These are phyloP conservation scores for Hybognathus amarus DNA, from an alignment of 2,797 vertebrate species.

Conservation along the genomic window DNA sequence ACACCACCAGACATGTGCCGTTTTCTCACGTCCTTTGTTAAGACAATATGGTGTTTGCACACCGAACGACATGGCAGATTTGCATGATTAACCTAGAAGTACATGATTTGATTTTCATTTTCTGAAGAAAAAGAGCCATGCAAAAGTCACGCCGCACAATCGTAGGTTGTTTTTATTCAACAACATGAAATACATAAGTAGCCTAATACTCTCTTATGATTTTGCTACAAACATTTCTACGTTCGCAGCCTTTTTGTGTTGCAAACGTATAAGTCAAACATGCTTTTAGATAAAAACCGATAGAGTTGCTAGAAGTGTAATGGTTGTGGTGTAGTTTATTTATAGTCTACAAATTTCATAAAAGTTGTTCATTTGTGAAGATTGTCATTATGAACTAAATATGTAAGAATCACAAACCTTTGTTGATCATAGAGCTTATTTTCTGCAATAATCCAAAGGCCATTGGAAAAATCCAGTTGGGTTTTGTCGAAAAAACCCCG, in stretches of 20 bases:
- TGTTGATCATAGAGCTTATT: not conserved
- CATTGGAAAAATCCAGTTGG: not conserved
- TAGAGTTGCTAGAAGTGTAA: too few species aligned
- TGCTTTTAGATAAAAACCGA: not conserved
- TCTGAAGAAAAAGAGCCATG: not conserved
- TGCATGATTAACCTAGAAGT: not conserved
- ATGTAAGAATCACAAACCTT: too few species aligned
- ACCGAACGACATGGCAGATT: conserved; percentile 2
- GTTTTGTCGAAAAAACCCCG: not conserved
- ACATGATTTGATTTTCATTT: not conserved
- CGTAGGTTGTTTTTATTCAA: not conserved
- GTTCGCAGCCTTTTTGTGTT: not conserved
- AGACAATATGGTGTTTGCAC: conserved; percentile 44
- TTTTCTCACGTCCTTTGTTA: conserved; percentile 36
- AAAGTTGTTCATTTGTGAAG: not conserved
- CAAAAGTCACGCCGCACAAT: not conserved
- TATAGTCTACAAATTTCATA: too few species aligned
- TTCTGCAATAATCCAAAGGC: not conserved
- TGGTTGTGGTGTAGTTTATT: too few species aligned
- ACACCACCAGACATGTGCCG: conserved; percentile 50
- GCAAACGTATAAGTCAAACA: not conserved
- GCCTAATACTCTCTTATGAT: not conserved
- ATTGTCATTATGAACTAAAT: not conserved
- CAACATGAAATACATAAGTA: not conserved
- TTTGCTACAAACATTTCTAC: not conserved